Conservation (phyloP, 2,113 vertebrate species). For the Percina caprodes region DNA sequence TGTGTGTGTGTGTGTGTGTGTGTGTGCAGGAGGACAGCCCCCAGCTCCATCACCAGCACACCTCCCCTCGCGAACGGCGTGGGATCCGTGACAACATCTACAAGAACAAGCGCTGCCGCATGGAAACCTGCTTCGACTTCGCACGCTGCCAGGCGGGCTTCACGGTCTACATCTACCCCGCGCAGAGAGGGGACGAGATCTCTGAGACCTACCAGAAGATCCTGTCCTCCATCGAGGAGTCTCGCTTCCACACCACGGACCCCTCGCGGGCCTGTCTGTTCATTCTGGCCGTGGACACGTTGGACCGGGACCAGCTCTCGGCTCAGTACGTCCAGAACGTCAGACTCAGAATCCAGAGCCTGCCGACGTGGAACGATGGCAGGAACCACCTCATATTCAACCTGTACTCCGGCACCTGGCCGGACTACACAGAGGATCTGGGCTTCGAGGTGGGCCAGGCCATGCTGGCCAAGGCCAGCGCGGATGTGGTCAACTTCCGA, state of each 20-base stretch:
- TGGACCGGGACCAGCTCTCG: constrained; percentile 87
- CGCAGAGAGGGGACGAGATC: constrained; percentile 76
- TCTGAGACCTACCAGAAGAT: constrained; percentile 87
- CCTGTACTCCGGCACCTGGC: constrained; percentile 87
- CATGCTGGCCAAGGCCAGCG: constrained; percentile 86
- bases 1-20: background rate
- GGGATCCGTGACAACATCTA: constrained; percentile 84
- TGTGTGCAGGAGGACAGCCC: constrained; percentile 77
- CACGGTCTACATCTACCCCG: constrained; percentile 84
- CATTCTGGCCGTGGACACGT: constrained; percentile 83
- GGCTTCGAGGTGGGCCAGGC: constrained; percentile 87
- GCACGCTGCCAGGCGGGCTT: constrained; percentile 82
- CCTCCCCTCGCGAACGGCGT: constrained; percentile 80
- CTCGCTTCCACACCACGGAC: constrained; percentile 83
- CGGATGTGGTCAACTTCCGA: constrained; percentile 83
- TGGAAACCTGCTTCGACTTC: constrained; percentile 88
- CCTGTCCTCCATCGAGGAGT: constrained; percentile 82
- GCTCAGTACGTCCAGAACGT: constrained; percentile 83
- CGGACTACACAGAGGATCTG: constrained; percentile 86
- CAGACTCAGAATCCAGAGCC: constrained; percentile 80
- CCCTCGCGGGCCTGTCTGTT: constrained; percentile 83
- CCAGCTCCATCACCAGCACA: constrained; percentile 82
- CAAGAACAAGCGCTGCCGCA: constrained; percentile 85
- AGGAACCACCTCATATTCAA: constrained; percentile 88
- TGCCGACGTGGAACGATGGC: constrained; percentile 85